Evolutionary conservation across 2,113 vertebrate species (phyloP), one percentile per base, ranked within the genome.

Genomic region (Anhinga rufa): DNA sequence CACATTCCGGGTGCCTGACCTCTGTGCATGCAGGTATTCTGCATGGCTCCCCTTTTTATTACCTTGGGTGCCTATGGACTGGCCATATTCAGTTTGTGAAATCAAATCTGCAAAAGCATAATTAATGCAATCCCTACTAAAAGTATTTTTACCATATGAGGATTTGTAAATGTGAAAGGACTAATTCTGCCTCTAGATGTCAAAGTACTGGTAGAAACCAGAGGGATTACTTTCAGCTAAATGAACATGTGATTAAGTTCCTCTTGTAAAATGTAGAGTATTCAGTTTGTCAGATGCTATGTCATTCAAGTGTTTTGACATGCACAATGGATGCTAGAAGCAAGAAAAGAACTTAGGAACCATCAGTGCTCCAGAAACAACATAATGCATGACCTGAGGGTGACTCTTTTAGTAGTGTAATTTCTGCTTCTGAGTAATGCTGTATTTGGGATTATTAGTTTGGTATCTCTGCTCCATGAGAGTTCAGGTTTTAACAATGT

Each of bases 221-320:
- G 17, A 90, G 13, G 11, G 51, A 80, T 85, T 90, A 83, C 46
- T 51, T 93, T 66, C 54, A 83, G 49, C 38, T 78, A 83, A 78
- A 8, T 16, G 44, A 94, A 92, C 26, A 46, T 22, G 18, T 49
- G 49, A 92, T 65, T 86, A 72, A 57, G 26, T 9, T 81, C 40
- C 60, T 71, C 51, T 29, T 62, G 21, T 20, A 89, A 86, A 90
- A 94, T 32, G 55, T 2, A 72, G 38, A 25, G 25, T 72, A 69
- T 52, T 95, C 75, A 87, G 46, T 74, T 88, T 46, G 46, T 65
- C 46, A 95, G 61, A 92, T 26, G 48, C 36, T 18, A 21, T 66
- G 76, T 61, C 70, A 81, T 69, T 92, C 82, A 77, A 60, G 70
- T 83, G 71, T 80, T 93, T 58, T 72, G 82, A 88, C 46, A 71